phyloP scores from a whole-genome alignment of 2,113 vertebrate genomes.

The Alouatta palliata region DNA sequence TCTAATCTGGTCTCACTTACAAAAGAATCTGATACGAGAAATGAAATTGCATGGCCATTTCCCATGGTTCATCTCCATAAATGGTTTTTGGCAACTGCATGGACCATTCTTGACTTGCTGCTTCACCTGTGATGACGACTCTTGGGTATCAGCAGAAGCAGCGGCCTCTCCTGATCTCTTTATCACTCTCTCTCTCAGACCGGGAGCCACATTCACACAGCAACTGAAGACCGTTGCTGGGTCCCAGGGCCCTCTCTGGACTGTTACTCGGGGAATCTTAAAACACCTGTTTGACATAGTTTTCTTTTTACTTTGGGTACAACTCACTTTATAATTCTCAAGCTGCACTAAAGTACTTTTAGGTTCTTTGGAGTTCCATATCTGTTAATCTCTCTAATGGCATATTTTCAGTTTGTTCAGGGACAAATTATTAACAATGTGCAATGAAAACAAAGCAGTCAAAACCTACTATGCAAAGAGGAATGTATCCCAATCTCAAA shows the following conservation, averaged over 20 bases:
- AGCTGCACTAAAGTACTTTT: neutral
- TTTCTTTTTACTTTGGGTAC: conserved; percentile 25
- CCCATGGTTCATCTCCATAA: neutral
- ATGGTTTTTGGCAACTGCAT: conserved; percentile 5
- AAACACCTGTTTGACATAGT: conserved; percentile 25
- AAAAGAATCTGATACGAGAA: conserved; percentile 75
- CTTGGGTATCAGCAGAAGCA: neutral
- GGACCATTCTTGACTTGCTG: neutral
- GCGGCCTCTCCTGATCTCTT: conserved; percentile 9
- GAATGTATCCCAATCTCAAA: neutral
- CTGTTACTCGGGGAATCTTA: conserved; percentile 11
- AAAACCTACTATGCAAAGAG: neutral
- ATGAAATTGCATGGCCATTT: conserved; percentile 67
- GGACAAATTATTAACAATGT: conserved; percentile 21
- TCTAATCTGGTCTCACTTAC: conserved; percentile 59
- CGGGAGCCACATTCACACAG: neutral
- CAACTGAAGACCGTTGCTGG: neutral
- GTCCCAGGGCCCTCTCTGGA: neutral
- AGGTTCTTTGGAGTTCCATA: conserved; percentile 24
- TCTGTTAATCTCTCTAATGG: conserved; percentile 28
- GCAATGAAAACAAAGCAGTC: conserved; percentile 45
- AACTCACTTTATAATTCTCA: neutral
- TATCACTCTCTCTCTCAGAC: neutral
- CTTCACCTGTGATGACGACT: conserved; percentile 24
- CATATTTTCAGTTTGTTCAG: conserved; percentile 54